phyloP scores from a whole-genome alignment of 1,140 invertebrate genomes.

The Brachionus koreanus region DNA sequence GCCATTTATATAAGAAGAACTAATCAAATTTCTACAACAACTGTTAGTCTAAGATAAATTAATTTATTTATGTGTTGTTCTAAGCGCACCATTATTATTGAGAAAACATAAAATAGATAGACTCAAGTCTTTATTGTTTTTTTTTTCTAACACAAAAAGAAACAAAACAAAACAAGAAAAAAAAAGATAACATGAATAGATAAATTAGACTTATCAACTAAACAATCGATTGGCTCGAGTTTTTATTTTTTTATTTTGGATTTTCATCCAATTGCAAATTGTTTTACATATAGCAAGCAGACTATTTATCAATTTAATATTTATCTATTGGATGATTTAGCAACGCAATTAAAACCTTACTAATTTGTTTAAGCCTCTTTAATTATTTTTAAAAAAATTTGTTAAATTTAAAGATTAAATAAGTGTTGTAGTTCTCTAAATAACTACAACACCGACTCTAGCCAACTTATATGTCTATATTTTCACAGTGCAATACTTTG shows the following conservation, averaged over 20 bases:
- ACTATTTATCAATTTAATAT: neutral
- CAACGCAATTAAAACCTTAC: no score
- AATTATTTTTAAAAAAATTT: no score
- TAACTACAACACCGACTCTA: no score
- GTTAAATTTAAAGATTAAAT: no score
- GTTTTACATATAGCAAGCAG: neutral
- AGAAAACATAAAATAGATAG: neutral
- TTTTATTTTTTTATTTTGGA: neutral
- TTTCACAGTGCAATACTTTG: no score
- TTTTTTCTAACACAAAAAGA: neutral
- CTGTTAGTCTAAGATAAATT: constrained; percentile 3
- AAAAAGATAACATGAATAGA: neutral
- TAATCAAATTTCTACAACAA: neutral
- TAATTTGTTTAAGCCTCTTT: no score
- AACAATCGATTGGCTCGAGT: neutral
- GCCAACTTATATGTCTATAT: no score
- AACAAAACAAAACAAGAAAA: neutral
- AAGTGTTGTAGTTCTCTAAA: no score
- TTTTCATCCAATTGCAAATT: neutral
- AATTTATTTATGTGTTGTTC: neutral
- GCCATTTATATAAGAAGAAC: neutral
- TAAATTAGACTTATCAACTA: neutral
- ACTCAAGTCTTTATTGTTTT: neutral
- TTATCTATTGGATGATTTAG: neutral
- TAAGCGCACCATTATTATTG: neutral